phyloP scores from a whole-genome alignment of 2,113 vertebrate genomes.

The Mystacornis crossleyi region DNA sequence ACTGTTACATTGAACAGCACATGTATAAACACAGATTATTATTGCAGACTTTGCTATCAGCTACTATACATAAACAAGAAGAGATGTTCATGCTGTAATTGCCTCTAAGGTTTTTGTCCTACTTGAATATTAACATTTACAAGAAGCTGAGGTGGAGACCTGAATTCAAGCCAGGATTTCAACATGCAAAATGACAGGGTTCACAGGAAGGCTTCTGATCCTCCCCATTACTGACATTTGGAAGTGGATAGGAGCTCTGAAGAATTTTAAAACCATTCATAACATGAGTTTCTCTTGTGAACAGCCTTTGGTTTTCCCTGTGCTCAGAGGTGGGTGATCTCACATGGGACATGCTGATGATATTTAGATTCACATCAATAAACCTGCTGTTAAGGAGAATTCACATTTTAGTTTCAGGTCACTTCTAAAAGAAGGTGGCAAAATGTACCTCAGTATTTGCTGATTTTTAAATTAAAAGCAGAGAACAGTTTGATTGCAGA shows the following conservation, averaged over 20 bases:
- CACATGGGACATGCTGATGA: not conserved
- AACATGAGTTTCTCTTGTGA: not conserved
- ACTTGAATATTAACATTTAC: constrained; percentile 40
- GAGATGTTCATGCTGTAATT: constrained; percentile 57
- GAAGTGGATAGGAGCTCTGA: not conserved
- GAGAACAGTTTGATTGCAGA: not conserved
- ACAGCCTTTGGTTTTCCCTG: not conserved
- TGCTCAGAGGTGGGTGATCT: not conserved
- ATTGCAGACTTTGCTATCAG: constrained; percentile 51
- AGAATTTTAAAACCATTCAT: not conserved
- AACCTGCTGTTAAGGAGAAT: not conserved
- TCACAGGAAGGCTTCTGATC: not conserved
- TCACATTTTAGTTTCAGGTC: not conserved
- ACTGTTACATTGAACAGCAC: not conserved
- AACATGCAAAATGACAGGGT: not conserved
- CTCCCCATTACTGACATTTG: not conserved
- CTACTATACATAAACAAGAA: constrained; percentile 52
- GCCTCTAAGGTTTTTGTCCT: constrained; percentile 19
- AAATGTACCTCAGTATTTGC: not conserved
- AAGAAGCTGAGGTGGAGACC: constrained; percentile 15
- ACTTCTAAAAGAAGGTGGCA: not conserved
- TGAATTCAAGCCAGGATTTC: not conserved
- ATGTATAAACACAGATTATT: constrained; percentile 40
- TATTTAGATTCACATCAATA: not conserved
- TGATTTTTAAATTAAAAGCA: constrained; percentile 4